A percentile compares a stretch with the other conserved stretches of the same genome.
These are phyloP conservation scores for Sminthurinus aureus DNA, from an alignment of 2,888 invertebrate species.

Conservation along the genomic window DNA sequence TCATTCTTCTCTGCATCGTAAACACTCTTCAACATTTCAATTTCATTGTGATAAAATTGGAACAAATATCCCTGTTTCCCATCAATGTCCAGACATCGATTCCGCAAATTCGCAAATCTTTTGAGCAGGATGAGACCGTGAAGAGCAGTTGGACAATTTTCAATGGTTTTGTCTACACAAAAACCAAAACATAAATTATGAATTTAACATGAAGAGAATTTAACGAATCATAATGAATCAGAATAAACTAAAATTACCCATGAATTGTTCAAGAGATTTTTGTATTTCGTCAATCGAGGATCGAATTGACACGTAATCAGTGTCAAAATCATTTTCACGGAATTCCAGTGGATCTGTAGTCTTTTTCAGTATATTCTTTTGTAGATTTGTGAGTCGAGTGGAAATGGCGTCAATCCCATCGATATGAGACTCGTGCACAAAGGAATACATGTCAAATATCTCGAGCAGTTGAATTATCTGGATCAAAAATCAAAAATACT, in stretches of 20 bases:
- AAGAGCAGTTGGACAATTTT: constrained; percentile 55
- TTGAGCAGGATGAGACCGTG: constrained; percentile 66
- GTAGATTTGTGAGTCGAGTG: constrained; percentile 72
- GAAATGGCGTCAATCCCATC: constrained; percentile 82
- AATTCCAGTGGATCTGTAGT: constrained; percentile 83
- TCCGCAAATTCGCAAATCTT: constrained; percentile 75
- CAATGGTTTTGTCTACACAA: constrained; percentile 69
- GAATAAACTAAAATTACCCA: background rate
- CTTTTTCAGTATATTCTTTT: constrained; percentile 73
- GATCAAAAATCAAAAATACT: too few species aligned
- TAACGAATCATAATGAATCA: background rate
- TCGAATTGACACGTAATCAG: constrained; percentile 77
- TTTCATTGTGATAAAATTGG: constrained; percentile 59
- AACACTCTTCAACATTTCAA: constrained; percentile 61
- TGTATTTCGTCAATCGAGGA: constrained; percentile 75
- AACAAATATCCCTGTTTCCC: constrained; percentile 54
- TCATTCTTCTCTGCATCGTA: constrained; percentile 80
- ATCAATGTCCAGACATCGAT: constrained; percentile 62
- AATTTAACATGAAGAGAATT: background rate
- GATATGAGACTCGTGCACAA: constrained; percentile 77
- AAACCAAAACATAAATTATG: too few species aligned
- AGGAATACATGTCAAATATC: constrained; percentile 75
- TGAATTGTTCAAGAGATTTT: constrained; percentile 67
- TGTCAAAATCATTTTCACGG: constrained; percentile 76
- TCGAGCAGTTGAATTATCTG: constrained; percentile 79